Evolutionary conservation across 2,113 vertebrate genomes (phyloP).

Genomic region (Promerops cafer): DNA sequence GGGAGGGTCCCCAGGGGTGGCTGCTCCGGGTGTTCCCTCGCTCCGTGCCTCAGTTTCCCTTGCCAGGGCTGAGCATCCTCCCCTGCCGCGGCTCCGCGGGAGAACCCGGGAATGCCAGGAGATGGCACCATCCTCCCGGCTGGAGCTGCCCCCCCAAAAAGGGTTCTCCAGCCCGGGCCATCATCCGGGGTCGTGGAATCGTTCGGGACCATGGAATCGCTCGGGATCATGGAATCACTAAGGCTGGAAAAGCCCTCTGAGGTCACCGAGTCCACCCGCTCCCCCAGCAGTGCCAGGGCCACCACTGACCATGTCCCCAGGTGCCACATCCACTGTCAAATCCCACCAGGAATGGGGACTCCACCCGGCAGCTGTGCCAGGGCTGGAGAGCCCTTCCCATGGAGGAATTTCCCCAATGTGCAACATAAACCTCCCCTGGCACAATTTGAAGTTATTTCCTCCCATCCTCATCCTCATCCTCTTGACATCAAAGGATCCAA

Average conservation of each 20-base stretch:
- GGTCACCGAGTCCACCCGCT: not conserved
- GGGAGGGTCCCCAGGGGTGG: no score
- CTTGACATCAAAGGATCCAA: fast-evolving
- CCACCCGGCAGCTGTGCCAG: not conserved
- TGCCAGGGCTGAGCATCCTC: fast-evolving
- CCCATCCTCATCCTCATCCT: no score
- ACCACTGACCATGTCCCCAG: not conserved
- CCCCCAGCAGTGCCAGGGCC: not conserved
- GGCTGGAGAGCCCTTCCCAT: not conserved
- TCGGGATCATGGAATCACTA: fast-evolving
- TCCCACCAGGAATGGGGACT: not conserved
- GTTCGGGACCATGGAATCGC: not conserved
- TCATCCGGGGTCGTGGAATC: not conserved
- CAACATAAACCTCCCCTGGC: not conserved
- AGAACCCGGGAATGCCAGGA: not conserved
- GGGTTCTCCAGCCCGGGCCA: not conserved
- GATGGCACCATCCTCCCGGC: not conserved
- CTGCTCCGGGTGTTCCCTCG: not conserved
- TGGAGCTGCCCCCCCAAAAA: not conserved
- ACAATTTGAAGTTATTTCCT: not conserved
- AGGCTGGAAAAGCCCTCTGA: not conserved
- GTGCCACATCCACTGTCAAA: not conserved
- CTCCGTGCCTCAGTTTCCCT: not conserved
- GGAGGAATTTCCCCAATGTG: not conserved
- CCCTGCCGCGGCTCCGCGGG: not conserved